Percentiles rank a stretch among this genome's conserved stretches.
Evolutionary conservation across 2,113 vertebrate genomes (phyloP).

Genomic region (Sakesphorus luctuosus): DNA sequence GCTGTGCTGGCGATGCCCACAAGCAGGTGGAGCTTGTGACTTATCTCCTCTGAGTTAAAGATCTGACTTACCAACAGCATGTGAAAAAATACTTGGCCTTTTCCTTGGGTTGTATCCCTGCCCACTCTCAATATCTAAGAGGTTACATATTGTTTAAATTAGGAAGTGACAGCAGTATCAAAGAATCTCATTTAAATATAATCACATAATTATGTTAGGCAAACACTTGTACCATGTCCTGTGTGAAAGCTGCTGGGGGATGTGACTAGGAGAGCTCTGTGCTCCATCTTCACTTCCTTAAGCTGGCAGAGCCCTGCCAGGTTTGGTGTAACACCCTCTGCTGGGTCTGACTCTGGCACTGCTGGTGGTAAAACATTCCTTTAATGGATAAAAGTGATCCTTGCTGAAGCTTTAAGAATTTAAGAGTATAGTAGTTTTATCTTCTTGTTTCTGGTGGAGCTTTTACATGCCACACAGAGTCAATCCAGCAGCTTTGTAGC

Average conservation of each 20-base stretch:
- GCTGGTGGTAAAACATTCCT: not conserved
- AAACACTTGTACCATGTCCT: not conserved
- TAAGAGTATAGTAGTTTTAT: not conserved
- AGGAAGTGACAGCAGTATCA: not conserved
- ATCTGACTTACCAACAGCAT: not conserved
- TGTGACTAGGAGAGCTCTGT: not conserved
- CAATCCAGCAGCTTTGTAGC: not conserved
- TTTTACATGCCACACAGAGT: not conserved
- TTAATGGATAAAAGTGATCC: not conserved
- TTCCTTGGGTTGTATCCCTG: not conserved
- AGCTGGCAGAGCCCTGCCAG: not conserved
- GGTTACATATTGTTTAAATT: rapidly evolving
- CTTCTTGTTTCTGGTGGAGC: not conserved
- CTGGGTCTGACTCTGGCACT: not conserved
- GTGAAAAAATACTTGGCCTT: not conserved
- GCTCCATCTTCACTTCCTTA: not conserved
- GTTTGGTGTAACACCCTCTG: not conserved
- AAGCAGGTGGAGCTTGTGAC: not conserved
- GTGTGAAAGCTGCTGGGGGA: not conserved
- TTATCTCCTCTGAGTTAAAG: not conserved
- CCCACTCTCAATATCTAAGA: not conserved
- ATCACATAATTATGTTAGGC: not conserved
- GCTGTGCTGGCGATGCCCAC: not conserved
- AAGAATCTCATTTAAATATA: not conserved
- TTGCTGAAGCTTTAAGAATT: not conserved